Evolutionary conservation across 2,888 invertebrate species (phyloP), one percentile per base, ranked within the genome.

Genomic region (Melinopterus prodromus): DNA sequence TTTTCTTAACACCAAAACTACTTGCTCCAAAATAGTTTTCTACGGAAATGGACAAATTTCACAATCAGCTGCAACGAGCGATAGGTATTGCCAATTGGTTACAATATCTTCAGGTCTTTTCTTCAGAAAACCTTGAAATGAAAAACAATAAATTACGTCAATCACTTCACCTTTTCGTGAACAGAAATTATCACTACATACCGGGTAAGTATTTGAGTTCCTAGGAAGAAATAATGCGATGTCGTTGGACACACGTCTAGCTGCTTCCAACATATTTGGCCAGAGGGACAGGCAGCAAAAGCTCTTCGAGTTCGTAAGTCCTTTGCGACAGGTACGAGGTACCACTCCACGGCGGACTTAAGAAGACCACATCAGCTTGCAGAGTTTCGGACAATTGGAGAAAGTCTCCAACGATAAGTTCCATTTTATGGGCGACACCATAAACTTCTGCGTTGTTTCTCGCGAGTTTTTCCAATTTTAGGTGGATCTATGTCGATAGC

Each of bases 311-410:
- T 87, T 96, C 94, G 86, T 95, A 97, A 14, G 92, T 91, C 76
- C 91, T 90, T 88, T 91, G 87, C 83, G 90, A 89, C 6, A 92
- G 89, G 88, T 99, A 99, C 6, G 92, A 90, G 0, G 98, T 97
- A 0, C 99, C 99, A n/a, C 99, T 99, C 99, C 99, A 99, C 0
- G 99, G 99, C 1, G 99, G 99, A 87, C 97, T 97, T 16, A 99
- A 90, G 89, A 99, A 99, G 2, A 99, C 96, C 80, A 95, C 95
- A 87, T 99, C 98, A 0, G 95, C 97, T 76, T 91, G 90, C 16
- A 96, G 87, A 0, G 86, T 89, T 0, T 91, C 90, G 0, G 93
- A 94, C 70, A 96, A 88, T 80, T 93, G 88, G 84, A 97, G 92
- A 90, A 95, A 99, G 90, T 99, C 97, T 0, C 97, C 99, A 74